Percentiles rank a stretch among this genome's conserved stretches.
Conservation (phyloP, 2,888 invertebrate species). For the Tenthredo livida region DNA sequence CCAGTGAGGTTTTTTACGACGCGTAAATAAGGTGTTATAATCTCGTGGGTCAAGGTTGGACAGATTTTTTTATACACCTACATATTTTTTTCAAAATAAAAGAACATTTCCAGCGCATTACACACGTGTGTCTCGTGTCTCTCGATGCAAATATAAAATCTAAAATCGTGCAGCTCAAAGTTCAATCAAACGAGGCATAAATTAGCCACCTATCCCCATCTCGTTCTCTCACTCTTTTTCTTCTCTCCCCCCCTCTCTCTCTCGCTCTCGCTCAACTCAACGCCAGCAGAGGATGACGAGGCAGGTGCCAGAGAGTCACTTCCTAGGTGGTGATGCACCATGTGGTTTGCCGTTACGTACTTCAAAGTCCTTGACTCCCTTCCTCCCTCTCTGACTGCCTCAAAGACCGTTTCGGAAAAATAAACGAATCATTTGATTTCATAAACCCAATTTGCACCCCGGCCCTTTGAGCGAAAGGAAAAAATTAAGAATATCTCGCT, state of each 20-base stretch:
- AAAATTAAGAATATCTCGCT: not conserved
- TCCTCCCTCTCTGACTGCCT: not conserved
- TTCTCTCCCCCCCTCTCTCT: constrained; percentile 44
- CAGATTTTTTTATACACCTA: not conserved
- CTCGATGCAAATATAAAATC: not conserved
- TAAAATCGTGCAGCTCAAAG: constrained; percentile 41
- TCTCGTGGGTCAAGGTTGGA: constrained; percentile 52
- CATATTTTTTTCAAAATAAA: not conserved
- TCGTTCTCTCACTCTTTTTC: constrained; percentile 54
- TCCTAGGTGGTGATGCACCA: constrained; percentile 68
- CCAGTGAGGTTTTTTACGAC: not conserved
- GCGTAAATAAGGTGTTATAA: not conserved
- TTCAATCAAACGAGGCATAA: constrained; percentile 66
- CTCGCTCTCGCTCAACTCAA: constrained; percentile 46
- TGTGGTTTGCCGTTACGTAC: constrained; percentile 49
- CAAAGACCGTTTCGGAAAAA: not conserved
- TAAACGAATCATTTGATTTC: not conserved
- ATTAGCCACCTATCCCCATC: constrained; percentile 58
- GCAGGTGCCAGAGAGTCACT: constrained; percentile 72
- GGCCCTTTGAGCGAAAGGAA: too few species aligned
- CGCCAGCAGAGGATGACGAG: constrained; percentile 68
- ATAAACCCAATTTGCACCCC: not conserved
- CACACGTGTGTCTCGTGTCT: not conserved
- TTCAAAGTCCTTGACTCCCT: constrained; percentile 25
- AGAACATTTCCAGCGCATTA: constrained; percentile 37